Base-by-base conservation (phyloP, 2,113 vertebrate species). In the Anguilla japonica region DNA sequence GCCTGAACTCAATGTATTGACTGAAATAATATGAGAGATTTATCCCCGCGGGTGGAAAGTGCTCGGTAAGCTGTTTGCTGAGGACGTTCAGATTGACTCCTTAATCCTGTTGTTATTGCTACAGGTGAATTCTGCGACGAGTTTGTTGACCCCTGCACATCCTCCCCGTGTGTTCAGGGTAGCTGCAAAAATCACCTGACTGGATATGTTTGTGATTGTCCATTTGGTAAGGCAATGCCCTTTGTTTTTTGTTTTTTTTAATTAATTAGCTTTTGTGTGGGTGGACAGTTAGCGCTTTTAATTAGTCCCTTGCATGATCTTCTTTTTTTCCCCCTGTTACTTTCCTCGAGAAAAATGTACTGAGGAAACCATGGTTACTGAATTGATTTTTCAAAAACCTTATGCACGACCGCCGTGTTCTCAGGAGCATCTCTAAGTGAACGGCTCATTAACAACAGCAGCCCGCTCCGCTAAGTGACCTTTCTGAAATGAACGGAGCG, bases 121-220 rank as follows among this genome's bases (percentile, higher is more conserved):
- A 79, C 75, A 85, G 95, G 95, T 53, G 85, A 91, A 87, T 86
- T 85, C 67, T 96, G 95, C 89, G 93, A 95, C 84, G 82, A 80
- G 15, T 13, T 89, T 9, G 84, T 92, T 8, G 92, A 96, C 87
- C 90, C 96, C 87, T 96, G 95, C 84, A 85, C 84, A 53, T 94
- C 94, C 79, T 84, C 88, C 3, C 95, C 95, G 20, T 96, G 96
- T 90, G 84, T 91, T 57, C 87, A 91, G 60, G 94, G 95, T 39
- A 92, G 53, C 50, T 96, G 95, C 88, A 87, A 83, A 22, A 95
- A 90, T 87, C 89, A 87, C 87, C 91, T 88, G 57, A 90, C 82
- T 46, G 95, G 94, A 89, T 96, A 95, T 81, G 85, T 87, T 80
- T 96, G 96, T 83, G 87, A 90, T 2, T 96, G 95, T 89, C 94